Percentiles rank a stretch among this genome's conserved stretches.
phyloP scores from a whole-genome alignment of 23 tunicate species.

The Styela clava region DNA sequence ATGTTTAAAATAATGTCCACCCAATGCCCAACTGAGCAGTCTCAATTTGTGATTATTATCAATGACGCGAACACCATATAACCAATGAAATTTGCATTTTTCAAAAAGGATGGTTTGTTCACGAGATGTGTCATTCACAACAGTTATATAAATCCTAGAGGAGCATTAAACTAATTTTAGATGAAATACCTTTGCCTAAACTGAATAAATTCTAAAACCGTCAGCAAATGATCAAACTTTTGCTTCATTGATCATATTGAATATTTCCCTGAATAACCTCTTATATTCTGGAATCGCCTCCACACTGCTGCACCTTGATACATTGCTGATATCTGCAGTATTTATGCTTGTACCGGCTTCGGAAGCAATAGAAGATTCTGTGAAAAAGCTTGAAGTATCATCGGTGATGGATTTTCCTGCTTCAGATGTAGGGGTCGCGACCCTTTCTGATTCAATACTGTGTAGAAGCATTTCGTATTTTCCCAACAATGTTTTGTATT shows the following conservation, averaged over 20 bases:
- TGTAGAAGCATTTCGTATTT: constrained; percentile 16
- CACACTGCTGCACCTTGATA: not conserved
- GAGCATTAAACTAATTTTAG: too few relatives aligned
- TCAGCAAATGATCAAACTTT: too few relatives aligned
- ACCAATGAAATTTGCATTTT: too few relatives aligned
- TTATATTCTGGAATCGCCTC: constrained; percentile 18
- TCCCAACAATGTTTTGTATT: constrained; percentile 14
- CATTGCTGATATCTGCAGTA: not conserved
- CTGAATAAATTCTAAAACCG: too few relatives aligned
- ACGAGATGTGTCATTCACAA: too few relatives aligned
- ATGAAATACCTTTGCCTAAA: too few relatives aligned
- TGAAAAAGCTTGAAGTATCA: constrained; percentile 2
- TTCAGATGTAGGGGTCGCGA: not conserved
- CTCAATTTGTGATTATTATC: too few relatives aligned
- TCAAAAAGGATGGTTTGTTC: too few relatives aligned
- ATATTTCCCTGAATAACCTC: constrained; percentile 23
- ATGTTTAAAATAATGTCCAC: too few relatives aligned
- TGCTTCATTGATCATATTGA: constrained; percentile 12
- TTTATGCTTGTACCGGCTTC: not conserved
- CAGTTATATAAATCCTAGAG: too few relatives aligned
- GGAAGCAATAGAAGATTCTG: not conserved
- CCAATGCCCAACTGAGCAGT: too few relatives aligned
- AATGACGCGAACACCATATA: too few relatives aligned
- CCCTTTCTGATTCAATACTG: constrained; percentile 25
- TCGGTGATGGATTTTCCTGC: not conserved